phyloP scores from a whole-genome alignment of 1,140 invertebrate species.

The Drosophila watanabei region DNA sequence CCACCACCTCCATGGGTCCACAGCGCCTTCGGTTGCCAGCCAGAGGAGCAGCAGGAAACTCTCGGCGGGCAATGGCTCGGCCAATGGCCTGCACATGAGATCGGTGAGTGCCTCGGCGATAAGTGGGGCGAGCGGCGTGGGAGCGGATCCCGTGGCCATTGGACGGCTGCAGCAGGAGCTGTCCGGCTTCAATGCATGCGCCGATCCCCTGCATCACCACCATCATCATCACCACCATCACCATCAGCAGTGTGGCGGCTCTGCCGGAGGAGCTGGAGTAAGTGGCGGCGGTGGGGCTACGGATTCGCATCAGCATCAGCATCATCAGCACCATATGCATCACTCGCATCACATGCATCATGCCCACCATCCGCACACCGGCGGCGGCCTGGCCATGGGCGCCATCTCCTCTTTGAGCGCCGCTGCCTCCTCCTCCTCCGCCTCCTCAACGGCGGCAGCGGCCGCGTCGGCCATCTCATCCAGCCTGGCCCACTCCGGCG shows the following conservation, averaged over 20 bases:
- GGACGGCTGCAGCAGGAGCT: slow-evolving; percentile 72
- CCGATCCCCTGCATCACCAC: slow-evolving; percentile 79
- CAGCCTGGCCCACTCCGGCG: slow-evolving; percentile 43
- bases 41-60: slow-evolving; percentile 73
- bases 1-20: slow-evolving; percentile 58
- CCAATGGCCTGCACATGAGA: slow-evolving; percentile 56
- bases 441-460: slow-evolving; percentile 23
- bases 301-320: slow-evolving; percentile 62
- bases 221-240: slow-evolving; percentile 84
- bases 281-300: slow-evolving; percentile 35
- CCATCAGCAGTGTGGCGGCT: slow-evolving; percentile 47
- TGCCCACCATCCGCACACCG: slow-evolving; percentile 59
- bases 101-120: slow-evolving; percentile 81
- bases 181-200: slow-evolving; percentile 68
- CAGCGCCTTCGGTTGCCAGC: slow-evolving; percentile 15
- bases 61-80: slow-evolving; percentile 44
- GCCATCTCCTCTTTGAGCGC: slow-evolving; percentile 12
- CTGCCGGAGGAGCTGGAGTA: slow-evolving; percentile 1
- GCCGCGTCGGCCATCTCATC: slow-evolving; percentile 27
- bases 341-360: slow-evolving; percentile 76
- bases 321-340: slow-evolving; percentile 72
- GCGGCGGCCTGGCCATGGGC: slow-evolving; percentile 14
- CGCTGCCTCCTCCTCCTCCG: slow-evolving; percentile 18
- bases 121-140: slow-evolving; percentile 65
- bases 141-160: slow-evolving; percentile 58